Evolutionary conservation across 1,140 invertebrate species (phyloP), one percentile per base, ranked within the genome.

Genomic region (Latrodectus geometricus): DNA sequence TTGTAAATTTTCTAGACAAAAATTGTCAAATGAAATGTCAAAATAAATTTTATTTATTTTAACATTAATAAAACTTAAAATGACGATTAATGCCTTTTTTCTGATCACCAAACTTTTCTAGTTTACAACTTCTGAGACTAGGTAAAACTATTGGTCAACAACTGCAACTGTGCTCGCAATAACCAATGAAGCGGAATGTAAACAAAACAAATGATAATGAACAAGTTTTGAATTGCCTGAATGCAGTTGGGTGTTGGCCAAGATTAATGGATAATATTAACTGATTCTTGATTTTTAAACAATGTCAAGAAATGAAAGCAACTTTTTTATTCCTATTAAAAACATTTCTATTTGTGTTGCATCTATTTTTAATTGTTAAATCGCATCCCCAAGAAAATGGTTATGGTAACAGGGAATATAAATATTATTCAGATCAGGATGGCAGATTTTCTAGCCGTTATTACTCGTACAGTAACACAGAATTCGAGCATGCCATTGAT

Each of bases 401-500:
- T 9, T 70, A 61, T 61, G 54, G 35, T 20, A 81, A 54, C 7
- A 70, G 56, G 5, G 9, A 72, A 12, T 56, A 70, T 35, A 72
- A 68, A 56, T 72, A 81, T 56, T 81, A 70, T 56, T 21, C 79
- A 54, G 79, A 72, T 9, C 12, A 81, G 9, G 68, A 81, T 81
- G 68, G 79, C 8, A 21, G 79, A 81, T 17, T 74, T 21, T 17
- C 61, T 48, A 56, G 14, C 15, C 21, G 70, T 8, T 72, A 83
- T 9, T 83, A 68, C 68, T 12, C 61, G 14, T 75, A 84, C 82
- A 84, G 82, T 61, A 76, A 76, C 49, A 84, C 82, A 14, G 82
- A 84, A 69, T 84, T 84, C 35, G 82, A 84, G 14, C 82, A 84
- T 68, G 82, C 82, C 17, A 11, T 84, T 9, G 82, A 84, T 35